phyloP scores from a whole-genome alignment of 2,888 invertebrate species.

The Petrolisthes cinctipes region DNA sequence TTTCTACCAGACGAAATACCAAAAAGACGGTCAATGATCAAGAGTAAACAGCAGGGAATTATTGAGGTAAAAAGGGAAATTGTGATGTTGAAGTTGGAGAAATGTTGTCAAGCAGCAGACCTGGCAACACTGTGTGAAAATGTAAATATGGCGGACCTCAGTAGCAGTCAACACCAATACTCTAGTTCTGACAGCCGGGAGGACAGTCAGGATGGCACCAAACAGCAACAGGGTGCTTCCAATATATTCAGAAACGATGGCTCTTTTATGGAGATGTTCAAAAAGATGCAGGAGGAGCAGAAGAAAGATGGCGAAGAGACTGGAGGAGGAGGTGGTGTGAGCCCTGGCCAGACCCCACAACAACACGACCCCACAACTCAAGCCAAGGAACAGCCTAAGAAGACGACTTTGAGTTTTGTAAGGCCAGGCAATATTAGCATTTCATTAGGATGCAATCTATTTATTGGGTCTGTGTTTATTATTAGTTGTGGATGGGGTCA shows the following conservation, averaged over 20 bases:
- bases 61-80: no score
- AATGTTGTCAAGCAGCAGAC: no score
- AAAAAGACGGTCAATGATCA: no score
- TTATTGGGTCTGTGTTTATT: no score
- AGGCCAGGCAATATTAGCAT: slow-evolving; percentile 45
- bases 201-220: slow-evolving; percentile 44
- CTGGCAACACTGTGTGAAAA: no score
- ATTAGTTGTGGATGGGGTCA: no score
- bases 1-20: no score
- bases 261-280: slow-evolving; percentile 90
- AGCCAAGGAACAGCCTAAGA: slow-evolving; percentile 67
- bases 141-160: slow-evolving; percentile 50
- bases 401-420: slow-evolving; percentile 50
- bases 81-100: no score
- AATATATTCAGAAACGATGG: slow-evolving; percentile 90
- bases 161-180: slow-evolving; percentile 16
- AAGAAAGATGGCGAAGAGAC: slow-evolving; percentile 31
- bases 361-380: slow-evolving; percentile 72
- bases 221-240: slow-evolving; percentile 6
- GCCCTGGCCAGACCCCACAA: slow-evolving; percentile 65
- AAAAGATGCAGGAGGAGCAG: slow-evolving; percentile 82
- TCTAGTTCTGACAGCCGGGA: slow-evolving; percentile 38
- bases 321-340: not conserved
- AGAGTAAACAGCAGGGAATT: no score
- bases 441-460: slow-evolving; percentile 22